Evolutionary conservation across 2,797 vertebrate species (phyloP), one percentile per base, ranked within the genome.

Genomic region (Pagetopsis macropterus): DNA sequence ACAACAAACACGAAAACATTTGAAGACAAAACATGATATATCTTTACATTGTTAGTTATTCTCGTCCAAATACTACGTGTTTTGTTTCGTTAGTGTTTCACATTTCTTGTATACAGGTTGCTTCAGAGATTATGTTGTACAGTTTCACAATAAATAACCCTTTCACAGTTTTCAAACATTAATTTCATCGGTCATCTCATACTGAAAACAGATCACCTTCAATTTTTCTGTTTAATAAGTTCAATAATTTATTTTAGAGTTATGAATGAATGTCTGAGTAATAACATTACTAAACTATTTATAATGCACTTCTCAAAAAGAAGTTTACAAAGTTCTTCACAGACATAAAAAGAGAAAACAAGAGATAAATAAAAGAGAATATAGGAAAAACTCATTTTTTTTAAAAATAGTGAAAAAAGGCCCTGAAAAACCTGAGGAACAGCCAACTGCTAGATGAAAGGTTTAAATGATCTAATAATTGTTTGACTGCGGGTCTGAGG

Each of bases 381-480:
- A 37, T 0, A 37, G 33, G 9, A 37, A 37, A 37, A 37, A 1
- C 0, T 7, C 2, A 9, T 46, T 23, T 27, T n/a, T 46, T 23
- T 27, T n/a, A 44, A 27, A 33, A 0, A 15, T 17, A 48, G 48
- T 46, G 19, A 27, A 37, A 37, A 37, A 9, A 8, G 33, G 5
- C 23, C 10, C 12, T 9, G 21, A 65, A 68, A 33, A 55, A 27
- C 3, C 43, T 2, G 3, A 70, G 59, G 10, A 73, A 12, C 41
- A 50, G 27, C 14, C 31, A 45, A 49, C 23, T 21, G 37, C 15
- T 65, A 27, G 23, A 66, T 70, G 44, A 23, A 62, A 69, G 37
- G 16, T 46, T n/a, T 33, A 21, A 46, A 71, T 48, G 4, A 6
- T 79, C 16, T 54, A 76, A 82, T 82, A 78, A 75, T n/a, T 14